A percentile compares a stretch with the other conserved stretches of the same genome.
Conservation (phyloP, 2,113 vertebrate genomes). For the Mesoclemmys tuberculata region DNA sequence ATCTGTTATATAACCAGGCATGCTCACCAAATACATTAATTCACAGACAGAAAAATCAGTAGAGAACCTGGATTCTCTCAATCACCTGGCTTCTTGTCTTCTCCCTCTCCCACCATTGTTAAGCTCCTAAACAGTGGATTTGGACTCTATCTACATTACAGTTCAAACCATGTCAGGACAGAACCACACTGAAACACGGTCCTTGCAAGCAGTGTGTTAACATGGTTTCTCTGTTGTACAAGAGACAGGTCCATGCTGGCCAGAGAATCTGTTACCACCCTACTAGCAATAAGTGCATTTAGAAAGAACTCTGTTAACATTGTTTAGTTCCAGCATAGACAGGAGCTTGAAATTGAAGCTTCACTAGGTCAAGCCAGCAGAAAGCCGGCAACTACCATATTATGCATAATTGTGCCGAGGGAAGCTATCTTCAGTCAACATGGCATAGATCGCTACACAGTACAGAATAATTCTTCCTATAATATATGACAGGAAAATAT, state of each 20-base stretch:
- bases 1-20: neutral
- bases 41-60: neutral
- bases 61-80: neutral
- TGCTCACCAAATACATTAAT: neutral
- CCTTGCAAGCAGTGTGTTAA: neutral
- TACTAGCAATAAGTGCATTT: neutral
- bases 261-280: neutral
- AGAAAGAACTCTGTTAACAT: neutral
- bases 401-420: neutral
- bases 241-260: neutral
- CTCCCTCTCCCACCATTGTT: neutral
- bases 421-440: neutral
- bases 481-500: neutral
- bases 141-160: neutral
- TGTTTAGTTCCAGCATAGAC: neutral
- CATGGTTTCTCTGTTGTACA: neutral
- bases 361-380: neutral
- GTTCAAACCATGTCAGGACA: neutral
- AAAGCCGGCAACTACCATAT: neutral
- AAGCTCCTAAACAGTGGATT: neutral
- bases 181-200: neutral
- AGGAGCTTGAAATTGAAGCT: slow-evolving; percentile 8
- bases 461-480: neutral
- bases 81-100: slow-evolving; percentile 1
- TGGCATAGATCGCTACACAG: neutral